Conservation (phyloP, 2,113 vertebrate genomes). For the Sprattus sprattus region DNA sequence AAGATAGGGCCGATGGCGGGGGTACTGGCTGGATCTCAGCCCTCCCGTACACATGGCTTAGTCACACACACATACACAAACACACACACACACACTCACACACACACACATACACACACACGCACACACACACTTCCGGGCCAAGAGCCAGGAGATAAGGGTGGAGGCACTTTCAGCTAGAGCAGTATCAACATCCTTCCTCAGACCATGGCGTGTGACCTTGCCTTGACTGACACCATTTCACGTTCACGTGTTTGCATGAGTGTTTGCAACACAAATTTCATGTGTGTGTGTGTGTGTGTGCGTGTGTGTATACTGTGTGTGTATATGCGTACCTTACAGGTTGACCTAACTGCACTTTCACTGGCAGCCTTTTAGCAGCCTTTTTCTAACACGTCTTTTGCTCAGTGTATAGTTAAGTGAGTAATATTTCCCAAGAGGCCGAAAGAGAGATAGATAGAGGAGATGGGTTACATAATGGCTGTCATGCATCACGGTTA, state of each 20-base stretch:
- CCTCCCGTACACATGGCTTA: background rate
- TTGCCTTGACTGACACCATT: background rate
- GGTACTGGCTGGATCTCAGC: slow-evolving; percentile 23
- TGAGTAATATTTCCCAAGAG: background rate
- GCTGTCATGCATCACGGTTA: background rate
- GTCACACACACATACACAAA: slow-evolving; percentile 12
- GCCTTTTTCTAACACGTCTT: background rate
- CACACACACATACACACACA: slow-evolving; percentile 2
- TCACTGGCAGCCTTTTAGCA: background rate
- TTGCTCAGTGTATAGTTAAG: background rate
- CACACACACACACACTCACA: background rate
- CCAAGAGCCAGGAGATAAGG: background rate
- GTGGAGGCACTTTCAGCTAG: background rate
- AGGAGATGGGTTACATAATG: background rate
- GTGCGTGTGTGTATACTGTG: background rate
- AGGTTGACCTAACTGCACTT: background rate
- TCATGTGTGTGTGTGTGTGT: background rate
- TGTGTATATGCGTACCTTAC: background rate
- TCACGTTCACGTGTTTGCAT: background rate
- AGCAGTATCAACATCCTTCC: background rate
- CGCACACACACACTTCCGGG: background rate
- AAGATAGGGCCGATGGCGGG: background rate
- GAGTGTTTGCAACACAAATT: background rate
- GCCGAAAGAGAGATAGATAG: background rate
- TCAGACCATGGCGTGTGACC: slow-evolving; percentile 13